A percentile compares a stretch with the other conserved stretches of the same genome.
Evolutionary conservation across 2,888 invertebrate genomes (phyloP).

Genomic region (Tineola bisselliella): DNA sequence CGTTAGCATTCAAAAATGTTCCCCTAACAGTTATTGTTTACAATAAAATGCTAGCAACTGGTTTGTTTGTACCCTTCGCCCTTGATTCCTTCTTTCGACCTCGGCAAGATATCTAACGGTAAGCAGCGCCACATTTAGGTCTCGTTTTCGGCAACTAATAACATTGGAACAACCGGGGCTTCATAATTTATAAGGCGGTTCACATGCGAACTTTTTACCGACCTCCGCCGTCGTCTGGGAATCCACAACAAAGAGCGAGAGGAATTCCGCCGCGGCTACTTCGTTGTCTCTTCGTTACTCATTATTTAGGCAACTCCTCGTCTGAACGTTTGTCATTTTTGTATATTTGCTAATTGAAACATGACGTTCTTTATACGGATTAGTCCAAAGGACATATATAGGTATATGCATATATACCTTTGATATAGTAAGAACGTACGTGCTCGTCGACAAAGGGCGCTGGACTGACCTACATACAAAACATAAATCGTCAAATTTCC

Average conservation of each 20-base stretch:
- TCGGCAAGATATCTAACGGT: conserved; percentile 52
- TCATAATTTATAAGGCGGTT: conserved; percentile 56
- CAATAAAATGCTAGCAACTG: conserved; percentile 25
- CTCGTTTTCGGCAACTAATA: conserved; percentile 52
- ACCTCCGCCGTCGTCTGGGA: conserved; percentile 57
- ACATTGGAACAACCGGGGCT: conserved; percentile 29
- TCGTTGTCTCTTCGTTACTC: not conserved
- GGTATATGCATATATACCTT: too few relatives aligned
- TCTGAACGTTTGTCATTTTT: too few relatives aligned
- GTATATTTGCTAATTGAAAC: too few relatives aligned
- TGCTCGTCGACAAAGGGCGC: not conserved
- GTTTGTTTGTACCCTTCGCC: conserved; percentile 44
- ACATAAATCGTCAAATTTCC: conserved; percentile 53
- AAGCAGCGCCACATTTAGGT: conserved; percentile 27
- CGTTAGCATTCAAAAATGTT: not conserved
- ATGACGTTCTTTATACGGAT: too few relatives aligned
- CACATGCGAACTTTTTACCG: conserved; percentile 57
- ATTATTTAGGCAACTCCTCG: too few relatives aligned
- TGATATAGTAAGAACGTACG: not conserved
- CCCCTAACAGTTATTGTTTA: not conserved
- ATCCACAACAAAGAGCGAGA: conserved; percentile 58
- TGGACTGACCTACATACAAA: conserved; percentile 48
- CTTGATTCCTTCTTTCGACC: conserved; percentile 36
- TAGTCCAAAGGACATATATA: too few relatives aligned
- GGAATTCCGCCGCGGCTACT: conserved; percentile 30